These are phyloP conservation scores for Corythoichthys intestinalis DNA, from an alignment of 2,113 vertebrate genomes.

Conservation along the genomic window DNA sequence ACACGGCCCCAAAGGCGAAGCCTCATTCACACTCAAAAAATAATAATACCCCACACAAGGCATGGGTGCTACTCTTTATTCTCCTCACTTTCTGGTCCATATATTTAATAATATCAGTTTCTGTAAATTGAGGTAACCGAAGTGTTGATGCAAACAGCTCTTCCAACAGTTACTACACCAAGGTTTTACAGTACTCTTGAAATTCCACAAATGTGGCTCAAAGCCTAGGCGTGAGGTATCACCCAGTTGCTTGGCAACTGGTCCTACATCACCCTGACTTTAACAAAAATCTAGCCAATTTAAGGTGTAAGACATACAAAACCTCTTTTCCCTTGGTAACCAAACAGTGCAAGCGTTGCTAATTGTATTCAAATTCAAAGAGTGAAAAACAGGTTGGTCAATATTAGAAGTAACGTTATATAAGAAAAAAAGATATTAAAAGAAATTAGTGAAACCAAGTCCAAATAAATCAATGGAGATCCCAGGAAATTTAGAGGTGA, in stretches of 20 bases:
- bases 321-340: background rate
- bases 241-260: slow-evolving; percentile 4
- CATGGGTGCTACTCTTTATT: too few species aligned
- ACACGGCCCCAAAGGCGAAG: too few species aligned
- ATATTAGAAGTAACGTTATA: background rate
- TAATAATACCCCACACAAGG: too few species aligned
- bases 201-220: background rate
- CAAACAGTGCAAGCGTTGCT: background rate
- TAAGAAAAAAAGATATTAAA: slow-evolving; percentile 28
- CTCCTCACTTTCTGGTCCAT: too few species aligned
- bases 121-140: background rate
- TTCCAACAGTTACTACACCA: background rate
- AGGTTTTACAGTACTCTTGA: background rate
- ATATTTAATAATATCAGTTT: background rate
- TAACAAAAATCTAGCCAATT: background rate
- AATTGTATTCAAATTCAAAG: background rate
- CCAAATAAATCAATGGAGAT: slow-evolving; percentile 67
- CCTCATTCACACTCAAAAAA: too few species aligned
- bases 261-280: too few species aligned
- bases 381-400: background rate
- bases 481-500: slow-evolving; percentile 38
- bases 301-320: background rate
- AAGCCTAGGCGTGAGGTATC: background rate
- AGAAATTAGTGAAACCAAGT: slow-evolving; percentile 25
- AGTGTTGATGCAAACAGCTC: background rate